Base-by-base conservation (phyloP, 2,113 vertebrate genomes). In the Chloropsis cyanopogon region DNA sequence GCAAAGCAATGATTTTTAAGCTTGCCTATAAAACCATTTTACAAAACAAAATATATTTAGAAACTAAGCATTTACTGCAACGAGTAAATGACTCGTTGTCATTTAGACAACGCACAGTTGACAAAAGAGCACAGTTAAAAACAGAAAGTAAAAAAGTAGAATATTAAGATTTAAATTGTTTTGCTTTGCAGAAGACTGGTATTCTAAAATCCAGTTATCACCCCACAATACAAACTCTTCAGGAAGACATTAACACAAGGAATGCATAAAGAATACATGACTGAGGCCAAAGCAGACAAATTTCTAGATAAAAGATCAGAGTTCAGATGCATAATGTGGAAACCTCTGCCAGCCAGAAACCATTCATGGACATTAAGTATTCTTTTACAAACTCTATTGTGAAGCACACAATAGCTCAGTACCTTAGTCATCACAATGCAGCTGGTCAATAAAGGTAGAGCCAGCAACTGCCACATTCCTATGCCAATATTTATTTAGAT, bases 171-270 rank as follows among this genome's bases (percentile, higher is more conserved):
- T 80, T 69, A 69, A 88, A 90, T 42, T 54, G 59, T 77, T 83
- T 77, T 86, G 24, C 42, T 92, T 88, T 57, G 46, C 15, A 39
- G n/a, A 92, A 86, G 35, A 81, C 23, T 31, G 20, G 54, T 39
- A 66, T 86, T 68, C 57, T 90, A 85, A 92, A 95, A 94, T 61
- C 65, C 72, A 93, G 92, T 95, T 89, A 91, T 41, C 75, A 65
- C 53, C 66, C 37, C 3, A 4, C 42, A 79, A 35, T 29, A 72
- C 4, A 39, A 94, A 85, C 35, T 79, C 54, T 73, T 76, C 21
- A 61, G 64, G 39, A 94, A 87, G 17, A 50, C 47, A 77, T 65
- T 77, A 85, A 76, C 59, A 54, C 46, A 37, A 41, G 60, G 53
- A 86, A 90, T 35, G 21, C 18, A 76, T 59, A 85, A 77, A 70